These are phyloP conservation scores for Rhimphoctona megacephalus DNA, from an alignment of 2,888 invertebrate species.

Conservation along the genomic window DNA sequence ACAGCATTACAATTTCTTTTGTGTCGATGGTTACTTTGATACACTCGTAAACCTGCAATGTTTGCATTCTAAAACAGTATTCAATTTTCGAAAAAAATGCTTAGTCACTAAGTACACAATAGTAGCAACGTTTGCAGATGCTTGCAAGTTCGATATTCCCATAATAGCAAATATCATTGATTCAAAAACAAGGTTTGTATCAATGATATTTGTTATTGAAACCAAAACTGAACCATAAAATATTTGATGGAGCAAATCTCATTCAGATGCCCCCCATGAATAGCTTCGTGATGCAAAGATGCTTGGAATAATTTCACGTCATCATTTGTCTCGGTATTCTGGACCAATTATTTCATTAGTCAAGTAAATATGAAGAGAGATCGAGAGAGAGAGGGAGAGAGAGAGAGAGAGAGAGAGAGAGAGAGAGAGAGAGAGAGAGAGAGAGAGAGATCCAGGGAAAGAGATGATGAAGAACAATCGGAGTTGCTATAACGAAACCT, in stretches of 20 bases:
- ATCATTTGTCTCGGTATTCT: conserved; percentile 35
- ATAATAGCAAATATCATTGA: too few species aligned
- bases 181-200: too few species aligned
- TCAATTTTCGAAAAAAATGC: neutral
- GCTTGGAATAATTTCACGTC: conserved; percentile 14
- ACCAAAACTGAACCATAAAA: neutral
- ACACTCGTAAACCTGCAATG: too few species aligned
- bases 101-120: too few species aligned
- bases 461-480: conserved; percentile 44
- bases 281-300: conserved; percentile 17
- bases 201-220: neutral
- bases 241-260: neutral
- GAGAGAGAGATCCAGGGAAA: neutral
- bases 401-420: neutral
- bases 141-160: too few species aligned
- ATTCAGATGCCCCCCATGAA: neutral
- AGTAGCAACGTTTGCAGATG: too few species aligned
- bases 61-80: neutral
- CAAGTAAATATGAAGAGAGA: conserved; percentile 34
- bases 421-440: conserved; percentile 1
- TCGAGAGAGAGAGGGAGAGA: conserved; percentile 21
- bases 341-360: conserved; percentile 53
- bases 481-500: conserved; percentile 24
- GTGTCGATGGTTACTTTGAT: too few species aligned
- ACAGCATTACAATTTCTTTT: too few species aligned